Conservation (phyloP, 2,888 invertebrate species). For the Tipula lateralis region DNA sequence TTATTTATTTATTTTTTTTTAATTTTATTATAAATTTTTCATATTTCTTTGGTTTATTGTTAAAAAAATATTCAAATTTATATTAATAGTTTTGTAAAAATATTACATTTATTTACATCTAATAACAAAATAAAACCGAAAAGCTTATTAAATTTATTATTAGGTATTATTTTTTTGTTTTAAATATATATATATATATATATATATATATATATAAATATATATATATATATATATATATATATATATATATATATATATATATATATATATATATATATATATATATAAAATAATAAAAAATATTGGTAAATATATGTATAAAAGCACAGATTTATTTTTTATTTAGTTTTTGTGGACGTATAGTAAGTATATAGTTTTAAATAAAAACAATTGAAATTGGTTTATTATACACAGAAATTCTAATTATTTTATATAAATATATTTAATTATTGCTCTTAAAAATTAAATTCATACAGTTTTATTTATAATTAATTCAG, state of each 20-base stretch:
- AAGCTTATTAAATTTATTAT: background rate
- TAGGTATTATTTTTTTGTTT: background rate
- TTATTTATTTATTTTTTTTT: background rate
- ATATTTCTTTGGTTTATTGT: background rate
- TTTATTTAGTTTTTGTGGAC: background rate
- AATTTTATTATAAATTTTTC: background rate
- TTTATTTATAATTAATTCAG: background rate
- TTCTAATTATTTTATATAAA: background rate
- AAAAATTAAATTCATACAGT: background rate
- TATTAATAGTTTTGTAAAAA: background rate
- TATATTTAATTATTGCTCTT: background rate
- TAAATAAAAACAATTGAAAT: background rate
- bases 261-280: too few species aligned
- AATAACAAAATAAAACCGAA: background rate
- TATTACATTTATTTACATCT: constrained; percentile 9
- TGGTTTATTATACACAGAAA: background rate
- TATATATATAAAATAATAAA: background rate
- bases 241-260: too few species aligned
- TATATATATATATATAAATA: too few species aligned
- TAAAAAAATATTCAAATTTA: constrained; percentile 19
- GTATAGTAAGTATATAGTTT: background rate
- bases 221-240: too few species aligned
- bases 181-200: too few species aligned
- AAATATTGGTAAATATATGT: background rate
- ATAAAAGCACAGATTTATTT: background rate